phyloP scores from a whole-genome alignment of 2,888 invertebrate genomes.

The Parelbella ahira region DNA sequence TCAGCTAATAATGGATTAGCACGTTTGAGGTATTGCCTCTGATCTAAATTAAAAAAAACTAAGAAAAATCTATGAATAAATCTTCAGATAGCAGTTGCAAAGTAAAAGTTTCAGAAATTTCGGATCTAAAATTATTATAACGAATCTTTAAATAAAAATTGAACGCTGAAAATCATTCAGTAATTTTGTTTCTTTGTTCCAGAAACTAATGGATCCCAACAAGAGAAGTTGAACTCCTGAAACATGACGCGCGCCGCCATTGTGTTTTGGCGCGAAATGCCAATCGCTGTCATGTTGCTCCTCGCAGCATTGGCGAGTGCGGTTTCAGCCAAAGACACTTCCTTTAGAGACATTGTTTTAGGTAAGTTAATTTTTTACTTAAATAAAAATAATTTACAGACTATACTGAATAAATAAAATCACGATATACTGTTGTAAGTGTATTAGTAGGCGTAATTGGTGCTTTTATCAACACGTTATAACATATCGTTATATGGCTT shows the following conservation, averaged over 20 bases:
- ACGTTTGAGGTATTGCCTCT: neutral
- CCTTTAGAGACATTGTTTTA: slow-evolving; percentile 57
- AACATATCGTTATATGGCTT: no score
- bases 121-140: no score
- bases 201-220: slow-evolving; percentile 74
- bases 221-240: slow-evolving; percentile 59
- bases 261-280: slow-evolving; percentile 71
- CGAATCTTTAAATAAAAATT: no score
- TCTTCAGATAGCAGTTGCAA: no score
- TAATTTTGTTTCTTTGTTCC: slow-evolving; percentile 54
- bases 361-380: slow-evolving; percentile 46
- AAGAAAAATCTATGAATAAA: no score
- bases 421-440: no score
- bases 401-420: no score
- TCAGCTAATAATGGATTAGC: neutral
- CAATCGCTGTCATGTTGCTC: slow-evolving; percentile 54
- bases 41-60: neutral
- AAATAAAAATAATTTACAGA: no score
- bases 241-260: slow-evolving; percentile 62
- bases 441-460: no score
- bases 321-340: slow-evolving; percentile 56
- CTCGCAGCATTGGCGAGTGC: slow-evolving; percentile 52
- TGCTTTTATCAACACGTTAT: no score
- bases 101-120: no score
- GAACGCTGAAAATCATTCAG: no score